Base-by-base conservation (phyloP, 2,888 invertebrate genomes). In the Labia minor region DNA sequence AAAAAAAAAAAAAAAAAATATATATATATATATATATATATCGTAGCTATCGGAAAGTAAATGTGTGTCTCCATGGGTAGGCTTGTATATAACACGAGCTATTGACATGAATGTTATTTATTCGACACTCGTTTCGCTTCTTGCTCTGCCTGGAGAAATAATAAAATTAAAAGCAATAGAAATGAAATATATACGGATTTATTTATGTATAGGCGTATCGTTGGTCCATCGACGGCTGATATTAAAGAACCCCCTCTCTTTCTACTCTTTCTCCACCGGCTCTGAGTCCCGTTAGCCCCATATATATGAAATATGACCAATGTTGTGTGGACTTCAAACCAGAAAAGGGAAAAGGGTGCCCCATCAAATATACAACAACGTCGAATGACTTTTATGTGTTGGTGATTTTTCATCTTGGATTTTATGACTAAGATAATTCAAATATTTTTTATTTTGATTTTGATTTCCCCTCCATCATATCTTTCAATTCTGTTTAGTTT, bases 151-250 rank as follows among this genome's bases (percentile, higher is more conserved):
- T 49, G 14, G 49, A 49, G 49, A 49, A 49, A 49, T 49, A 49
- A 49, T 49, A 49, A 49, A 49, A 49, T 49, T 49, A 49, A 49
- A 49, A 49, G 49, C 49, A 49, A 49, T 49, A 49, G 49, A 49
- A 49, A 49, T 49, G 49, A 49, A 49, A 49, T 49, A 49, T 49
- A 49, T 49, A 49, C 49, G 49, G 49, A 49, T 49, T 49, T n/a
- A n/a, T n/a, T n/a, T 49, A 49, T 49, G 49, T 49, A 49, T 26
- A 26, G 26, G 26, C 26, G 26, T 26, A 26, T 26, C 49, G 49
- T 49, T 49, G 49, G 49, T 49, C 49, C 49, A 49, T 49, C 49
- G 49, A 49, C n/a, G 49, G 49, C 49, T 49, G 49, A 49, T 49
- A 49, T 49, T 49, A 49, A 49, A 49, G 49, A 49, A 49, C 16